These are phyloP conservation scores for Orestias chungarensis DNA, from an alignment of 2,797 vertebrate genomes.

Conservation along the genomic window DNA sequence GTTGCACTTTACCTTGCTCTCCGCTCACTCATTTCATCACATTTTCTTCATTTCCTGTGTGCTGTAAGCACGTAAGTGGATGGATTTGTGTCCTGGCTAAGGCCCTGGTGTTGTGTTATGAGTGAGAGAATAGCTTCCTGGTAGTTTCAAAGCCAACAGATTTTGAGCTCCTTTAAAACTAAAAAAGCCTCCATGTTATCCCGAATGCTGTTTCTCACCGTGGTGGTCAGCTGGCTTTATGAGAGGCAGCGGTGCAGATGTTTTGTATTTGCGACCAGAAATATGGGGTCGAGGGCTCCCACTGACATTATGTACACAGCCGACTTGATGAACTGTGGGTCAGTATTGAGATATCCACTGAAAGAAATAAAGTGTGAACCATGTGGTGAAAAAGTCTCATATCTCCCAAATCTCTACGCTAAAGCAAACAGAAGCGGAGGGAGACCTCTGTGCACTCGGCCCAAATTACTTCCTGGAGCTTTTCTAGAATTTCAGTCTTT, in stretches of 20 bases:
- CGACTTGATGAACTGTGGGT: constrained; percentile 54
- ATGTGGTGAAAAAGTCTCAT: constrained; percentile 46
- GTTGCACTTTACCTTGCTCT: constrained; percentile 47
- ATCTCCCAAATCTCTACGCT: constrained; percentile 51
- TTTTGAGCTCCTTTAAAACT: constrained; percentile 46
- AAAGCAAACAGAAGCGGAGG: constrained; percentile 54
- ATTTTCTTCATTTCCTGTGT: constrained; percentile 77
- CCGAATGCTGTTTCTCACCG: constrained; percentile 33
- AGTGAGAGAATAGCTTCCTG: constrained; percentile 54
- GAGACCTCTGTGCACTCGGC: constrained; percentile 51
- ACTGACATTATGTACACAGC: constrained; percentile 44
- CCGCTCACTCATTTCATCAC: constrained; percentile 58
- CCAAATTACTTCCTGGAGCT: constrained; percentile 67
- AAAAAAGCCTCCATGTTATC: constrained; percentile 34
- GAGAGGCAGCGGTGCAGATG: constrained; percentile 57
- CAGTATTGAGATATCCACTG: constrained; percentile 21
- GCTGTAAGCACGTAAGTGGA: constrained; percentile 55
- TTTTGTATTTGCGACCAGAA: constrained; percentile 52
- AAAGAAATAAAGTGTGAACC: constrained; percentile 17
- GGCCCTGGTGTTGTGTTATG: constrained; percentile 55
- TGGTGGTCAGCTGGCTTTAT: constrained; percentile 56
- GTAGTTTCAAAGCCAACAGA: constrained; percentile 63
- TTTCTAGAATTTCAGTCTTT: constrained; percentile 59
- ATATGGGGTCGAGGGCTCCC: constrained; percentile 36
- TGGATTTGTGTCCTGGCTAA: constrained; percentile 40